These are phyloP conservation scores for Trinorchestia longiramus DNA, from an alignment of 1,140 invertebrate genomes.

Conservation along the genomic window DNA sequence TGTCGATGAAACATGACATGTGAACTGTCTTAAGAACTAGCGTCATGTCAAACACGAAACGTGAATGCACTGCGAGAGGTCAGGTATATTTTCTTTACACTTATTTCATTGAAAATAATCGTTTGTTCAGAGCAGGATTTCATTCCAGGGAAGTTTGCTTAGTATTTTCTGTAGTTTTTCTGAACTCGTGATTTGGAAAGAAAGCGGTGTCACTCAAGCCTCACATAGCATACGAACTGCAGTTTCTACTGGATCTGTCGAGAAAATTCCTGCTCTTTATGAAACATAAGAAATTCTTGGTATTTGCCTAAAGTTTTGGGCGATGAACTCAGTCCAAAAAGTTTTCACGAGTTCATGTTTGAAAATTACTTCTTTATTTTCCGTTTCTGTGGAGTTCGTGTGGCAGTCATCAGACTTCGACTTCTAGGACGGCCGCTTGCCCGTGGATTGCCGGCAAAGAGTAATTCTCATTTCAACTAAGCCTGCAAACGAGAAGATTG, in stretches of 20 bases:
- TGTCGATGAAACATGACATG: too few species aligned
- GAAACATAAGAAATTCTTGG: neutral
- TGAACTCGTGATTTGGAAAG: neutral
- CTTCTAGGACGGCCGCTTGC: neutral
- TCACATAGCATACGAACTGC: neutral
- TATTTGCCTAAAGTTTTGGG: neutral
- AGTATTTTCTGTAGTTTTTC: neutral
- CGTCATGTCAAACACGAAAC: too few species aligned
- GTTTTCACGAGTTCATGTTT: neutral
- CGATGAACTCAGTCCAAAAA: neutral
- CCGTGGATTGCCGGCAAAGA: neutral
- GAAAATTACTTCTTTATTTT: neutral
- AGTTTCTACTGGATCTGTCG: neutral
- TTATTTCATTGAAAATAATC: neutral
- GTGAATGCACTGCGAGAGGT: neutral
- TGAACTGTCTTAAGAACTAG: neutral
- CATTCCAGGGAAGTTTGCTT: neutral
- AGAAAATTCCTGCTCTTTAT: neutral
- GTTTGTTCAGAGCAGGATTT: neutral
- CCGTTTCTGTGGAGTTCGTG: neutral
- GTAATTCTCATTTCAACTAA: neutral
- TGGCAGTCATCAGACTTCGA: neutral
- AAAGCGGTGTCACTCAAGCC: neutral
- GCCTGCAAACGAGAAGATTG: neutral
- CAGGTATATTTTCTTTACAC: neutral